These are phyloP conservation scores for Atherinomorus stipes DNA, from an alignment of 2,113 vertebrate genomes.

Conservation along the genomic window DNA sequence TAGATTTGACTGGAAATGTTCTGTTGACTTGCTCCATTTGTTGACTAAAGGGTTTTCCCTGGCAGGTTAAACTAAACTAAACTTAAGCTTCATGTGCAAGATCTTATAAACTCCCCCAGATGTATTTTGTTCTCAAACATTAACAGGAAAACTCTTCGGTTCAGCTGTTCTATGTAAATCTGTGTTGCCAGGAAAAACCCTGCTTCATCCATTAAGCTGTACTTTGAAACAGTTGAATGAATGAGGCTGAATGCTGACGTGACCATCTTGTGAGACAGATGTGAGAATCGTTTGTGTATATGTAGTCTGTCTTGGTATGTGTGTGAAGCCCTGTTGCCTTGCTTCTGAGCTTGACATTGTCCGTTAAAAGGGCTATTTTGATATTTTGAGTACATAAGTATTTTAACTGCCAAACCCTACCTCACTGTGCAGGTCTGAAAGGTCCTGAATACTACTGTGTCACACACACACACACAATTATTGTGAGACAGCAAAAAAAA, in stretches of 20 bases:
- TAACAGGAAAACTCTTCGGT: background rate
- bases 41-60: constrained; percentile 47
- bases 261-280: background rate
- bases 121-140: constrained; percentile 4
- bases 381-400: constrained; percentile 34
- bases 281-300: background rate
- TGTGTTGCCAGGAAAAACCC: constrained; percentile 38
- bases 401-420: background rate
- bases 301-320: constrained; percentile 2
- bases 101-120: background rate
- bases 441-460: background rate
- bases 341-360: constrained; percentile 20
- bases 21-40: constrained; percentile 6
- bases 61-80: constrained; percentile 1
- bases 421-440: constrained; percentile 11
- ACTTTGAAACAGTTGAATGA: constrained; percentile 9
- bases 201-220: constrained; percentile 1
- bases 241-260: background rate
- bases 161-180: background rate
- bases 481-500: constrained; percentile 10
- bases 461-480: background rate
- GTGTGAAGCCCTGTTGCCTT: constrained; percentile 6
- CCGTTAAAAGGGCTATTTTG: constrained; percentile 52
- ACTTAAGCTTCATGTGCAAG: background rate
- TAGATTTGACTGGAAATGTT: background rate